phyloP scores from a whole-genome alignment of 2,113 vertebrate genomes.

The Chloropsis hardwickii region DNA sequence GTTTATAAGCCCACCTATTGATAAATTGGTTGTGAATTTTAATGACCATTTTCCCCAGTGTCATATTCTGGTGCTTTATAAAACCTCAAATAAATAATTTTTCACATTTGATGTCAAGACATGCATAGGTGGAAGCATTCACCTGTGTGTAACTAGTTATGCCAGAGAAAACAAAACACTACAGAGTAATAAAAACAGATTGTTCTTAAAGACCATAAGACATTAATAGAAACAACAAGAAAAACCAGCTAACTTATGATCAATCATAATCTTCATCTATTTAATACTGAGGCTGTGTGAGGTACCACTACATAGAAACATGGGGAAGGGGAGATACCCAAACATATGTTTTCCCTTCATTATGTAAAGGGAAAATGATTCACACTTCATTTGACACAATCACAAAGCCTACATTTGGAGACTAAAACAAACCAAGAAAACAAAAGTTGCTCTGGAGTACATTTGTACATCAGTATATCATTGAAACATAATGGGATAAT shows the following conservation, averaged over 20 bases:
- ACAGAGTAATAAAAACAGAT: not conserved
- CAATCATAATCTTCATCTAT: not conserved
- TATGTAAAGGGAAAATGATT: not conserved
- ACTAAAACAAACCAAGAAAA: not conserved
- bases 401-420: not conserved
- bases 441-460: not conserved
- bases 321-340: not conserved
- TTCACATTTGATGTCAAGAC: not conserved
- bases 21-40: not conserved
- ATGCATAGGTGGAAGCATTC: not conserved
- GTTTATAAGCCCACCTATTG: not conserved
- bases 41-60: not conserved
- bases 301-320: not conserved
- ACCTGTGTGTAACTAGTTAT: not conserved
- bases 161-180: not conserved
- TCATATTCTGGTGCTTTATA: not conserved
- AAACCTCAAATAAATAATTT: not conserved
- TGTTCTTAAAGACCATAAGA: not conserved
- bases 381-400: not conserved
- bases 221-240: not conserved
- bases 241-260: not conserved
- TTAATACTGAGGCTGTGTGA: not conserved
- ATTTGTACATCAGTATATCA: not conserved
- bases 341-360: not conserved
- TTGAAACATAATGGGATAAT: not conserved